phyloP scores from a whole-genome alignment of 1,140 invertebrate genomes.

The Neodiprion fabricii region DNA sequence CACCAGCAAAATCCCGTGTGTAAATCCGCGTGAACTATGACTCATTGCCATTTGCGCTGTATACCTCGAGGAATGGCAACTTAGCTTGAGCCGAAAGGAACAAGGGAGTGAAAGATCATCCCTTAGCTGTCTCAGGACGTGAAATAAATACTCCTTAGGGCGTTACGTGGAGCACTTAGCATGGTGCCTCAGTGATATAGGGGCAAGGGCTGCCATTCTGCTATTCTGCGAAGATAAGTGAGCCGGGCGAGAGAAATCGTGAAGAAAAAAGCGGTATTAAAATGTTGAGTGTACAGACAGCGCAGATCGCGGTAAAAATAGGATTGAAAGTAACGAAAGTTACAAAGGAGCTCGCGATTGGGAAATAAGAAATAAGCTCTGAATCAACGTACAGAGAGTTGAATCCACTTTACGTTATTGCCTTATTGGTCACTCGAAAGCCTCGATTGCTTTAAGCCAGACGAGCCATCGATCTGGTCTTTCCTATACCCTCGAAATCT shows the following conservation, averaged over 20 bases:
- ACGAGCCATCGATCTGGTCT: too few species aligned
- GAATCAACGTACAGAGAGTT: not conserved
- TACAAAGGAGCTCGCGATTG: too few species aligned
- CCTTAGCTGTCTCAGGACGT: not conserved
- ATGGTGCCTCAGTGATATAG: not conserved
- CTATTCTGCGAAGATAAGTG: too few species aligned
- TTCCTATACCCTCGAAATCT: too few species aligned
- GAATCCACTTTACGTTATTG: not conserved
- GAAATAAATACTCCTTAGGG: constrained; percentile 7
- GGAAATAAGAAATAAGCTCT: not conserved
- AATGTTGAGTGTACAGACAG: too few species aligned
- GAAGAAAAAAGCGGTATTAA: too few species aligned
- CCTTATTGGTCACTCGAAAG: not conserved
- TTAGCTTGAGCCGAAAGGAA: not conserved
- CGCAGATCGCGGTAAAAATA: too few species aligned
- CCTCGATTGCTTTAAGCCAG: too few species aligned
- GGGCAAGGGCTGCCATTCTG: too few species aligned
- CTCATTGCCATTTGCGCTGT: not conserved
- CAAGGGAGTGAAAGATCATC: constrained; percentile 7
- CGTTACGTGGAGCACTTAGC: not conserved
- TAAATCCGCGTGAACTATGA: not conserved
- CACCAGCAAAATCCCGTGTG: too few species aligned
- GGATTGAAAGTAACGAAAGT: too few species aligned
- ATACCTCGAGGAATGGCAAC: not conserved
- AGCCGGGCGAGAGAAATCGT: too few species aligned